Evolutionary conservation across 2,797 vertebrate species (phyloP).

Genomic region (Cossypha caffra): DNA sequence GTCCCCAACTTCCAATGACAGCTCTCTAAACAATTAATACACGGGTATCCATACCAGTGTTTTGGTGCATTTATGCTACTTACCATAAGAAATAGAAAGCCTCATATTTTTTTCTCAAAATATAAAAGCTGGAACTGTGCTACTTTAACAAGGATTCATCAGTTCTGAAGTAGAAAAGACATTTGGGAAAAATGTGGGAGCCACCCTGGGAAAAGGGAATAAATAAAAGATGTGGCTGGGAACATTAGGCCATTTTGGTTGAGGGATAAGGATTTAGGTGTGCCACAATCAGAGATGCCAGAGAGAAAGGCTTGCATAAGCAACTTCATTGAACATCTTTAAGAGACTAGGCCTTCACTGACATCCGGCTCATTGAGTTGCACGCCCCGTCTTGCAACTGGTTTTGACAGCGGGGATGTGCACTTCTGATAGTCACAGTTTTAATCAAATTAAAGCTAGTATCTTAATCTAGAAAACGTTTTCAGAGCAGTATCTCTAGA

Average conservation of each 20-base stretch:
- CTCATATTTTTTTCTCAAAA: slow-evolving; percentile 13
- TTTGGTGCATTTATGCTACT: slow-evolving; percentile 23
- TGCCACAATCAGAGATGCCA: not conserved
- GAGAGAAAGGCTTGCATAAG: not conserved
- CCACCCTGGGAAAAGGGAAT: slow-evolving; percentile 14
- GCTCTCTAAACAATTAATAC: slow-evolving; percentile 65
- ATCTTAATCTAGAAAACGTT: not conserved
- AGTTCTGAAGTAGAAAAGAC: slow-evolving; percentile 17
- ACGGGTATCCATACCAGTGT: not conserved
- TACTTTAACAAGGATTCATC: slow-evolving; percentile 43
- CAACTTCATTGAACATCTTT: not conserved
- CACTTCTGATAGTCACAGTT: not conserved
- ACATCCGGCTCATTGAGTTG: not conserved
- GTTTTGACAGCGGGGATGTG: not conserved
- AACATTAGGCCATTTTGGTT: not conserved
- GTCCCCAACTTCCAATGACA: slow-evolving; percentile 57
- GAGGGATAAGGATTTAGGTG: not conserved
- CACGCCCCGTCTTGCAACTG: fast-evolving
- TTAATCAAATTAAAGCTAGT: not conserved
- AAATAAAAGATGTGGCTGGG: not conserved
- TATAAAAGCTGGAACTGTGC: slow-evolving; percentile 49
- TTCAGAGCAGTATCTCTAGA: not conserved
- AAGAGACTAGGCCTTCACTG: not conserved
- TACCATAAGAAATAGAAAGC: slow-evolving; percentile 28
- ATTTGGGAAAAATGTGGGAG: slow-evolving; percentile 9